phyloP scores from a whole-genome alignment of 2,888 invertebrate species.

The Leistus spinibarbis region DNA sequence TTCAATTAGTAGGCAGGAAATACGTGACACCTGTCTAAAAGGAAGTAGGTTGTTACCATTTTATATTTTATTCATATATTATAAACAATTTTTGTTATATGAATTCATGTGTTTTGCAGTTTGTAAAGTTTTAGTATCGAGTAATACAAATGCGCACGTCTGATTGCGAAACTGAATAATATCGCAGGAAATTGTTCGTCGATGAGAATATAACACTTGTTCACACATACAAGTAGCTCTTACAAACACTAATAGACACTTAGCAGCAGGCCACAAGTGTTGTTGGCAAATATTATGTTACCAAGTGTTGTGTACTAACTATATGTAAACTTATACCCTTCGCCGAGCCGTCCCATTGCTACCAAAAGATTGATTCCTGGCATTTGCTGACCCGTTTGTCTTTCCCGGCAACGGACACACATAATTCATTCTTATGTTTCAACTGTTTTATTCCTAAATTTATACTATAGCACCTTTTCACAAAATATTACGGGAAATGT shows the following conservation, averaged over 20 bases:
- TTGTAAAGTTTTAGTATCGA: neutral
- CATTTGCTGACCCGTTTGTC: conserved; percentile 2
- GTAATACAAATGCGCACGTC: too few species aligned
- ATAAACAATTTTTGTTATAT: conserved; percentile 14
- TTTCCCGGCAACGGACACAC: neutral
- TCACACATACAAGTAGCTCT: conserved; percentile 37
- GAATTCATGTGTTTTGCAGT: too few species aligned
- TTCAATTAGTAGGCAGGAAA: conserved; percentile 52
- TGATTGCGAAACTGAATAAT: neutral
- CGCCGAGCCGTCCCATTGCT: neutral
- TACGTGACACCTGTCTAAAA: conserved; percentile 52
- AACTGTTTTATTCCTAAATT: neutral
- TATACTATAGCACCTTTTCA: too few species aligned
- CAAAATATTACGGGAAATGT: too few species aligned
- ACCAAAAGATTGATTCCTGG: neutral
- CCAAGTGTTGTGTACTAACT: conserved; percentile 41
- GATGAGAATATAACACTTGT: conserved; percentile 37
- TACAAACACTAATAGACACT: conserved; percentile 39
- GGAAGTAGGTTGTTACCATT: conserved; percentile 46
- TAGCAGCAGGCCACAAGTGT: conserved; percentile 36
- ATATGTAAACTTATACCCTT: conserved; percentile 41
- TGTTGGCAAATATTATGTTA: conserved; percentile 44
- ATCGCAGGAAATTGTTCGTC: conserved; percentile 16
- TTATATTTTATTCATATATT: conserved; percentile 20
- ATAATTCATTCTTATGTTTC: neutral